phyloP scores from a whole-genome alignment of 2,113 vertebrate genomes.

The Alosa alosa region DNA sequence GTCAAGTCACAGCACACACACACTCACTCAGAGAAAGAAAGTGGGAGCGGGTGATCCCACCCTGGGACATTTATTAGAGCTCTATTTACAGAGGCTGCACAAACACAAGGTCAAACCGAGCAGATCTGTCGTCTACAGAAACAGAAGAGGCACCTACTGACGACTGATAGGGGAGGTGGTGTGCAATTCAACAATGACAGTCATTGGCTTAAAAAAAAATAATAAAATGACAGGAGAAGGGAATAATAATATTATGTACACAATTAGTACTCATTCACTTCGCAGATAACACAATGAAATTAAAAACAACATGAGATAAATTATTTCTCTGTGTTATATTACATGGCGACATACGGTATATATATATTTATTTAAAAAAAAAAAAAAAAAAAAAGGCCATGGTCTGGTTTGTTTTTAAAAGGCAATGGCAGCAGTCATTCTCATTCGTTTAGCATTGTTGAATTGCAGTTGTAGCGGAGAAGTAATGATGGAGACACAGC shows the following conservation, averaged over 20 bases:
- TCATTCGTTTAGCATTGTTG: slow-evolving; percentile 44
- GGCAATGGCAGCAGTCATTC: slow-evolving; percentile 14
- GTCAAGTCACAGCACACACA: not conserved
- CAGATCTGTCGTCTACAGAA: slow-evolving; percentile 33
- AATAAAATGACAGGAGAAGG: slow-evolving; percentile 7
- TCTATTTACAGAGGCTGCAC: slow-evolving; percentile 54
- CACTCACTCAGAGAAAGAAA: not conserved
- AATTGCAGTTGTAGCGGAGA: slow-evolving; percentile 43
- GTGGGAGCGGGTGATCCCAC: slow-evolving; percentile 48
- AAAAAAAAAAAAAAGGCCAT: slow-evolving; percentile 38
- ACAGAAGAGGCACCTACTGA: slow-evolving; percentile 42
- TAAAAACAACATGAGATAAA: slow-evolving; percentile 60
- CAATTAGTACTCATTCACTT: slow-evolving; percentile 63
- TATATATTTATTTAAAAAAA: not conserved
- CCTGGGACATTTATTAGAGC: slow-evolving; percentile 73
- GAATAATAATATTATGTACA: slow-evolving; percentile 41
- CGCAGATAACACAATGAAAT: slow-evolving; percentile 38
- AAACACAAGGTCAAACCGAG: slow-evolving; percentile 32
- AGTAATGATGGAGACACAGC: not conserved
- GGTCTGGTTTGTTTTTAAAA: not conserved
- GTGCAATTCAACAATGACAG: slow-evolving; percentile 60
- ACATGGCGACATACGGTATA: slow-evolving; percentile 52
- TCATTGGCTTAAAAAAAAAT: slow-evolving; percentile 26
- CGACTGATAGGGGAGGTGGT: slow-evolving; percentile 36
- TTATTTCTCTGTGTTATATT: slow-evolving; percentile 57